A percentile compares a stretch with the other conserved stretches of the same genome.
Conservation (phyloP, 1,140 invertebrate species). For the Drosophila micromelanica region DNA sequence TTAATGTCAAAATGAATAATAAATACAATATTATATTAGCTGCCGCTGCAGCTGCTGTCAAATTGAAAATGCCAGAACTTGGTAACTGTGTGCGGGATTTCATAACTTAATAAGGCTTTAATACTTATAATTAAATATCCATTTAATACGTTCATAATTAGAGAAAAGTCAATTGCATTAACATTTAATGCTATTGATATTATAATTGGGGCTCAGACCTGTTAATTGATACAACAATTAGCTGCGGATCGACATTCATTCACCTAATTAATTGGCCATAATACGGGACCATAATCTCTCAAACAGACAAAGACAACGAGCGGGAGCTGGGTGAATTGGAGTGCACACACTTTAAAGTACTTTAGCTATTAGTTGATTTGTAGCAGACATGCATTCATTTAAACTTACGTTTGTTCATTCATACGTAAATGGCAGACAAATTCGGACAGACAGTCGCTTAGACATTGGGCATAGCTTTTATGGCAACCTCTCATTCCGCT, state of each 20-base stretch:
- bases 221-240: slow-evolving; percentile 77
- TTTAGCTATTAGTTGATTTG: slow-evolving; percentile 62
- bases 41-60: slow-evolving; percentile 2
- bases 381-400: slow-evolving; percentile 39
- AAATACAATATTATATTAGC: slow-evolving; percentile 56
- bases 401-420: slow-evolving; percentile 11
- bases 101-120: slow-evolving; percentile 53
- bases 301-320: not conserved
- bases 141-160: slow-evolving; percentile 66
- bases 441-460: slow-evolving; percentile 8
- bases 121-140: slow-evolving; percentile 63
- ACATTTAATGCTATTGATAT: slow-evolving; percentile 12
- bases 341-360: slow-evolving; percentile 31
- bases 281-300: not conserved
- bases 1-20: slow-evolving; percentile 79
- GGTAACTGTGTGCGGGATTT: slow-evolving; percentile 16
- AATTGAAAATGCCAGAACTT: slow-evolving; percentile 20
- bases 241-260: slow-evolving; percentile 26
- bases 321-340: not conserved
- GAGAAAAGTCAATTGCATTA: slow-evolving; percentile 14
- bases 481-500: slow-evolving; percentile 7
- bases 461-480: slow-evolving; percentile 31
- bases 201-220: slow-evolving; percentile 59
- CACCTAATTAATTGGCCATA: slow-evolving; percentile 60
- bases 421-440: slow-evolving; percentile 5